Conservation (phyloP, 53 echinoderm and acorn worm genomes). For the Luidia sarsii region DNA sequence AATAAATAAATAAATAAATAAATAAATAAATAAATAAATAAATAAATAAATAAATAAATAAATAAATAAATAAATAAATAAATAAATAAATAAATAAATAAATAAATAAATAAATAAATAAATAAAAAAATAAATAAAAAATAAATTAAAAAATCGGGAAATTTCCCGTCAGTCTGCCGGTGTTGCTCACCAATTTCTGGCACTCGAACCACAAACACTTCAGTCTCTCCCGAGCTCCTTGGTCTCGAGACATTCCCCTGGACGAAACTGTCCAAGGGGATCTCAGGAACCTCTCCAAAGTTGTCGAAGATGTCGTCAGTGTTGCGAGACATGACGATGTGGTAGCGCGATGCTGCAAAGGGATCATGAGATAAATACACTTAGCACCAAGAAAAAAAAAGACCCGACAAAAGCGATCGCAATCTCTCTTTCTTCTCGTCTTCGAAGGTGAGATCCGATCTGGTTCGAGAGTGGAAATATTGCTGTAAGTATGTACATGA, state of each 20-base stretch:
- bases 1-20: too few species aligned
- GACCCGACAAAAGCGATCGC: too few species aligned
- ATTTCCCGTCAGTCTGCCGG: background rate
- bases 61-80: background rate
- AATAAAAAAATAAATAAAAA: background rate
- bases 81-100: background rate
- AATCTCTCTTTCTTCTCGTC: too few species aligned
- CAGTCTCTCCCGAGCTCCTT: slow-evolving; percentile 8
- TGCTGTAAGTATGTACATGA: too few species aligned
- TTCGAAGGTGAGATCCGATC: too few species aligned
- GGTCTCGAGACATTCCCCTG: slow-evolving; percentile 4
- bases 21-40: too few species aligned
- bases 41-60: too few species aligned
- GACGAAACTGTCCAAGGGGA: background rate
- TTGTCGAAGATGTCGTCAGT: slow-evolving; percentile 18
- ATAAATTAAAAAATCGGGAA: background rate
- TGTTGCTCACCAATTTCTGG: background rate
- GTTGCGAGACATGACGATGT: slow-evolving; percentile 1
- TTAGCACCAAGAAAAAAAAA: too few species aligned
- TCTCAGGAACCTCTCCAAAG: slow-evolving; percentile 3
- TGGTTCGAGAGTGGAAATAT: too few species aligned
- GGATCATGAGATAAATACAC: too few species aligned
- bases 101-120: background rate
- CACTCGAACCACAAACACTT: slow-evolving; percentile 21
- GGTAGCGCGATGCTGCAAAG: slow-evolving; percentile 14